phyloP scores from a whole-genome alignment of 2,888 invertebrate species.

The Ennomos fuscantarius region DNA sequence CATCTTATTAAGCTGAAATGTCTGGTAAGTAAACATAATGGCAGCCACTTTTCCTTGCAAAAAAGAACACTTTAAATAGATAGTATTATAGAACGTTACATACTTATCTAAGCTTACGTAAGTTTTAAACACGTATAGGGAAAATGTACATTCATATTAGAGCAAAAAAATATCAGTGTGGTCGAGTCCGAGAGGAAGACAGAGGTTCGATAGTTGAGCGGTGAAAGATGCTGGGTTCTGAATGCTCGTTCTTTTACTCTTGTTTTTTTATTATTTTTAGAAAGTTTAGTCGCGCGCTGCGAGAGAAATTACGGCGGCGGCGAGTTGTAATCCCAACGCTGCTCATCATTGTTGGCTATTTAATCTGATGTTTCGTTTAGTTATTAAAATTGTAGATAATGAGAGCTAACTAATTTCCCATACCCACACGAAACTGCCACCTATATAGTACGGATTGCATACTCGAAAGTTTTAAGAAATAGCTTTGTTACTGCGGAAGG shows the following conservation, averaged over 20 bases:
- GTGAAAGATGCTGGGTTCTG: constrained; percentile 81
- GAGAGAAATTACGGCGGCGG: constrained; percentile 78
- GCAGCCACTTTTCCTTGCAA: constrained; percentile 42
- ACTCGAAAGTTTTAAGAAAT: constrained; percentile 13
- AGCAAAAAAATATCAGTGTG: constrained; percentile 47
- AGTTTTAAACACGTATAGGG: constrained; percentile 33
- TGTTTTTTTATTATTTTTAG: constrained; percentile 79
- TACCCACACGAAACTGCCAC: constrained; percentile 20
- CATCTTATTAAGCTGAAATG: constrained; percentile 52
- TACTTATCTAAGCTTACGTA: constrained; percentile 29
- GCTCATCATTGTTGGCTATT: constrained; percentile 71
- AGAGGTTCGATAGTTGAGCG: constrained; percentile 73
- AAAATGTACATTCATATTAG: constrained; percentile 24
- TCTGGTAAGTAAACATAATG: constrained; percentile 49
- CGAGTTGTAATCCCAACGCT: constrained; percentile 69
- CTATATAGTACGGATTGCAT: constrained; percentile 24
- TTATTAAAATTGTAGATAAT: constrained; percentile 38
- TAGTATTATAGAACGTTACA: constrained; percentile 6
- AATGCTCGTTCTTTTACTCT: constrained; percentile 79
- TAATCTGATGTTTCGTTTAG: constrained; percentile 62
- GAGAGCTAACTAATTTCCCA: constrained; percentile 19
- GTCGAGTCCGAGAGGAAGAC: constrained; percentile 52
- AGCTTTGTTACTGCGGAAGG: constrained; percentile 6
- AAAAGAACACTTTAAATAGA: constrained; percentile 35
- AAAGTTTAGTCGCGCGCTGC: constrained; percentile 80